Conservation (phyloP, 2,797 vertebrate species). For the Hydrolagus colliei region DNA sequence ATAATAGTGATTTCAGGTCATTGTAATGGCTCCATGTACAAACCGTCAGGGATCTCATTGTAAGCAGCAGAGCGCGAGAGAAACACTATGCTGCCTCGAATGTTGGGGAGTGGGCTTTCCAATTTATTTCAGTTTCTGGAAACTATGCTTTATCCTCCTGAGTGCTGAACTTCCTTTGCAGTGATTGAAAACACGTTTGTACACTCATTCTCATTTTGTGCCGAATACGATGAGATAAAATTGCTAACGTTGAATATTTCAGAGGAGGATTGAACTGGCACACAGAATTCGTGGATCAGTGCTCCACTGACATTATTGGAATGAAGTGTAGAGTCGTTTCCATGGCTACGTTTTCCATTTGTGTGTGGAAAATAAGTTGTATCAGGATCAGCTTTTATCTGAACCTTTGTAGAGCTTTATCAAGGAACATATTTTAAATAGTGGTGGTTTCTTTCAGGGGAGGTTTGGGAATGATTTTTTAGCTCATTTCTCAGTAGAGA, state of each 20-base stretch:
- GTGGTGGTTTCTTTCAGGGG: neutral
- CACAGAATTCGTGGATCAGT: constrained; percentile 10
- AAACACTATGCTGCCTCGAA: too few species aligned
- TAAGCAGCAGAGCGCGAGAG: neutral
- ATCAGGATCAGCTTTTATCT: neutral
- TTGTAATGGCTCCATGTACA: neutral
- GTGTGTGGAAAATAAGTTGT: neutral
- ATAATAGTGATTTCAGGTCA: neutral
- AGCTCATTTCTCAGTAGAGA: too few species aligned
- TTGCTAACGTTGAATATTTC: constrained; percentile 19
- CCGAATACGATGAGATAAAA: constrained; percentile 14
- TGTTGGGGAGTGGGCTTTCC: neutral
- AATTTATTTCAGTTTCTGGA: neutral
- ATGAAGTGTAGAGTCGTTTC: neutral
- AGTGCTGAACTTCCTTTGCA: constrained; percentile 20
- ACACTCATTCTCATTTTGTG: neutral
- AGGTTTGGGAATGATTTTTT: too few species aligned
- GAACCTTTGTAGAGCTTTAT: neutral
- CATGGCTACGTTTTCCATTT: neutral
- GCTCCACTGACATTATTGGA: neutral
- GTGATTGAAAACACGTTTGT: constrained; percentile 16
- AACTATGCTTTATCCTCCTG: constrained; percentile 19
- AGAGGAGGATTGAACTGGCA: constrained; percentile 12
- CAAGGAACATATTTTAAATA: constrained; percentile 10
- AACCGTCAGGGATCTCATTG: neutral